phyloP scores from a whole-genome alignment of 2,888 invertebrate genomes.

The Myopa tessellatipennis region DNA sequence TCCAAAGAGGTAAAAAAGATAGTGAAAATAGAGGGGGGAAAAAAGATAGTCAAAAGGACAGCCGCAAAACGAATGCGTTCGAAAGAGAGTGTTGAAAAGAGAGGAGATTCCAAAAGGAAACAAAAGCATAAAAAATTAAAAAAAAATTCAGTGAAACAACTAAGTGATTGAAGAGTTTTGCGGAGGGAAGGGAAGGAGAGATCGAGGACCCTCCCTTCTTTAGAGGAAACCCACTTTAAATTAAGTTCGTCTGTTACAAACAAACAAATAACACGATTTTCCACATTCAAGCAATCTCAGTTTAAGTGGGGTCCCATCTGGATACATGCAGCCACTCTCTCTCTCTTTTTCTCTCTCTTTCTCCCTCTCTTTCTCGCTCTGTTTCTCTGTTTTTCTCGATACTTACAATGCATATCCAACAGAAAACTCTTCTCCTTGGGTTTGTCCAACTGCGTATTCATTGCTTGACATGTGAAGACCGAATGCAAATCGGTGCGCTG shows the following conservation, averaged over 20 bases:
- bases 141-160: background rate
- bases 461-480: constrained; percentile 88
- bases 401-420: constrained; percentile 85
- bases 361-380: no score
- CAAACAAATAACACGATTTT: no score
- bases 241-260: background rate
- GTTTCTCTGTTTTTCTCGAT: constrained; percentile 19
- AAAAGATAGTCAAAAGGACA: background rate
- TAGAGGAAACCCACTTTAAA: background rate
- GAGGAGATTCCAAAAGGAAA: background rate
- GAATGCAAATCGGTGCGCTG: constrained; percentile 84
- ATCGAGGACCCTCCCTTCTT: background rate
- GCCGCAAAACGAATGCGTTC: background rate
- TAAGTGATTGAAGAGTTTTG: background rate
- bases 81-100: background rate
- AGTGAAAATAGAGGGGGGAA: background rate
- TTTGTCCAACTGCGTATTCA: constrained; percentile 85
- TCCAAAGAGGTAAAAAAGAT: constrained; percentile 28
- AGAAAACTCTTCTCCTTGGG: constrained; percentile 81
- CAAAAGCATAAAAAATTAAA: background rate
- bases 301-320: no score
- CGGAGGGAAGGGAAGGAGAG: background rate
- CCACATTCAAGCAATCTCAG: no score
- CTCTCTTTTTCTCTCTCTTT: no score
- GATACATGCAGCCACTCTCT: no score